A percentile compares a stretch with the other conserved stretches of the same genome.
Conservation (phyloP, 2,797 vertebrate species). For the Streptopelia turtur region DNA sequence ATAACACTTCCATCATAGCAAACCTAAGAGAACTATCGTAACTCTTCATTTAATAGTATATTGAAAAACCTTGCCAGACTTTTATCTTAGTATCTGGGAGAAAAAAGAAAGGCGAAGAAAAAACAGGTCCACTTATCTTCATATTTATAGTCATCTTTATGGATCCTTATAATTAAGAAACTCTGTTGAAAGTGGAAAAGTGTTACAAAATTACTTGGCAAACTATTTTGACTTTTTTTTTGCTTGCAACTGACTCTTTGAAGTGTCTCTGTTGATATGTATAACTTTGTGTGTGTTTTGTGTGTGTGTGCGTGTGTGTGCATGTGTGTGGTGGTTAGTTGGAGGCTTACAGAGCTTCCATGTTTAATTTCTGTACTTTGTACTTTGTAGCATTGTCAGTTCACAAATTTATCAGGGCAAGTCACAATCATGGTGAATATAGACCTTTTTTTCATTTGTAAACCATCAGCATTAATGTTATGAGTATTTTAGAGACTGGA, state of each 20-base stretch:
- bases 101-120: not conserved
- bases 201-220: slow-evolving; percentile 20
- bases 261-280: not conserved
- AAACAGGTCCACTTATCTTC: not conserved
- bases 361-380: not conserved
- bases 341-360: not conserved
- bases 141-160: not conserved
- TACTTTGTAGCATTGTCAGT: not conserved
- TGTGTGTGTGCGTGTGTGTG: no score
- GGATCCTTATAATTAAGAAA: not conserved
- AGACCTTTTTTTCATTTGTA: not conserved
- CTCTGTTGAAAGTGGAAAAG: not conserved
- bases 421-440: not conserved
- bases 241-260: slow-evolving; percentile 14
- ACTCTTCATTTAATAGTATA: not conserved
- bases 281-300: not conserved
- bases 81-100: not conserved
- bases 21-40: not conserved
- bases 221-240: slow-evolving; percentile 35
- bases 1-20: not conserved
- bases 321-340: not conserved
- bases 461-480: not conserved
- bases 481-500: not conserved
- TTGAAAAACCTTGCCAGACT: not conserved
- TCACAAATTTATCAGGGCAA: not conserved